Evolutionary conservation across 2,113 vertebrate genomes (phyloP), one percentile per base, ranked within the genome.

Genomic region (Antigone vipio): DNA sequence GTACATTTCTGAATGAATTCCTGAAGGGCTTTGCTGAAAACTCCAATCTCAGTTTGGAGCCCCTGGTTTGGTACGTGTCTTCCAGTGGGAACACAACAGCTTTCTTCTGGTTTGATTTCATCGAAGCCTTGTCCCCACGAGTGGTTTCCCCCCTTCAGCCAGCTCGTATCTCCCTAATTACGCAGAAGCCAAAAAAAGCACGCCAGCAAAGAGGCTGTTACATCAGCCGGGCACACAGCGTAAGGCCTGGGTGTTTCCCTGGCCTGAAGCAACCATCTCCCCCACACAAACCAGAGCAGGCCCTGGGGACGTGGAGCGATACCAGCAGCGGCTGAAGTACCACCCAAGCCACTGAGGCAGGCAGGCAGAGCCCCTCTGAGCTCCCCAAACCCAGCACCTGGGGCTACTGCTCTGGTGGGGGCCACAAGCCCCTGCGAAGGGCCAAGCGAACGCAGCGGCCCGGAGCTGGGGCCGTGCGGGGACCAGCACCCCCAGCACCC

Each of bases 231-330:
- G 49, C 32, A 38, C 26, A 4, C 30, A 67, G 59, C 67, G 11
- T 3, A 10, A 6, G 20, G 45, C 9, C 29, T 12, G 34, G 7
- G 7, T 7, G 16, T 42, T 86, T 53, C 66, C 1, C 1, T 4
- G 16, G 38, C 8, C 20, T 29, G 10, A 22, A 32, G 75, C 60
- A 20, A 27, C 23, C 26, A 21, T 9, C 11, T 60, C 18, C 17
- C 8, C 12, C 29, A 2, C 9, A 3, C 7, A 24, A 23, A 50
- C 9, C 30, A 7, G 23, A 59, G 26, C 18, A 11, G 35, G 27
- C 42, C 11, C 42, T 8, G 32, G 32, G 42, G 32, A 63, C 24
- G 9, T 3, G 0, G 15, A 73, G 45, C 18, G 14, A 5, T 2
- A 27, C 38, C 66, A 32, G 45, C 52, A 20, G 52, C 2, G 2